Conservation (phyloP, 2,113 vertebrate species). For the Dipodomys merriami region DNA sequence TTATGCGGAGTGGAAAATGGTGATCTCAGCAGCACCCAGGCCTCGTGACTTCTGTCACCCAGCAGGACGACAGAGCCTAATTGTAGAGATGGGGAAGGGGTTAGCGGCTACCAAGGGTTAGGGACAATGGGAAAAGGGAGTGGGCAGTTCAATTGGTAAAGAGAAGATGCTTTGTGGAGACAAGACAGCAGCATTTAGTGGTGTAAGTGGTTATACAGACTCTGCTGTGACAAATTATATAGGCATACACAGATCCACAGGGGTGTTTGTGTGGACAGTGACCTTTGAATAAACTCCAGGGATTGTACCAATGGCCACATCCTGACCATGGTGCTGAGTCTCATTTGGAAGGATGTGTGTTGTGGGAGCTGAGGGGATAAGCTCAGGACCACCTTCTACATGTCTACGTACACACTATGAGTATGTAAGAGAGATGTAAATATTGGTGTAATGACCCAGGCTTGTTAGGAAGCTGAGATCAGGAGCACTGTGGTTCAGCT, state of each 20-base stretch:
- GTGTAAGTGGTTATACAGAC: not conserved
- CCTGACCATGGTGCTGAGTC: not conserved
- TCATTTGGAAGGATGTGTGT: not conserved
- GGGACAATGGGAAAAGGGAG: not conserved
- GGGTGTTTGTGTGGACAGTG: accelerated
- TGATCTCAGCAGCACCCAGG: not conserved
- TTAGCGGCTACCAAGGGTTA: not conserved
- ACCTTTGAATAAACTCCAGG: not conserved
- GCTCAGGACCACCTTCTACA: too few relatives aligned
- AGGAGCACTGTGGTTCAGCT: too few relatives aligned
- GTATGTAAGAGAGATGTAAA: not conserved
- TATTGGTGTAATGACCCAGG: too few relatives aligned
- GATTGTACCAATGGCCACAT: not conserved
- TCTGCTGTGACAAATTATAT: not conserved
- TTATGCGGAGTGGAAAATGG: not conserved
- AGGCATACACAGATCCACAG: too few relatives aligned
- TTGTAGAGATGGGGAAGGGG: not conserved
- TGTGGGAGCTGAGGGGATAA: not conserved
- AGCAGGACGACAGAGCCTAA: not conserved
- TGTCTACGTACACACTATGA: not conserved
- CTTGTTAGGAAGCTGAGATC: too few relatives aligned
- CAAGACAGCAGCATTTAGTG: not conserved
- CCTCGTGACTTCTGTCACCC: not conserved
- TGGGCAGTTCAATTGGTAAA: not conserved
- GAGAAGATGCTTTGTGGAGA: not conserved